A percentile compares a stretch with the other conserved stretches of the same genome.
These are phyloP conservation scores for Trisateles emortualis DNA, from an alignment of 2,888 invertebrate genomes.

Conservation along the genomic window DNA sequence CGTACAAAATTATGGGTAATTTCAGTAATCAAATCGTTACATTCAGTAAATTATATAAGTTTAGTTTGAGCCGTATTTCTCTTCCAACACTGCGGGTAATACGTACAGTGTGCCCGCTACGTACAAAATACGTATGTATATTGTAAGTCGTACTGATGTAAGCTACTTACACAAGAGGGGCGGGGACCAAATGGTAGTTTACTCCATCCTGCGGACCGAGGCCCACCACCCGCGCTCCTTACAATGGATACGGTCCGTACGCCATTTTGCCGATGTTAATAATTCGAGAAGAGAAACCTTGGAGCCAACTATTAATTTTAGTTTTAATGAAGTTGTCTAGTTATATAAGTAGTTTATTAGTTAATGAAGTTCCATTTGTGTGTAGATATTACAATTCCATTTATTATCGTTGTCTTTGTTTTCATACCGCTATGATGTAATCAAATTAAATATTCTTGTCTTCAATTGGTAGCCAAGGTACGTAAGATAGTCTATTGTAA, in stretches of 20 bases:
- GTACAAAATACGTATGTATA: conserved; percentile 2
- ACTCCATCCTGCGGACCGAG: conserved; percentile 12
- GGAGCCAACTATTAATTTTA: conserved; percentile 1
- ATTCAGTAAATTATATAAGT: neutral
- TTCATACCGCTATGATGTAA: neutral
- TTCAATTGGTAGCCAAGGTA: neutral
- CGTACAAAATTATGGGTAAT: neutral
- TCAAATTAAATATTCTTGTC: neutral
- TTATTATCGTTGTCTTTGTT: neutral
- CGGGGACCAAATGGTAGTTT: conserved; percentile 12
- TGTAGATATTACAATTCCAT: too few relatives aligned
- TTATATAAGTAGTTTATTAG: conserved; percentile 15
- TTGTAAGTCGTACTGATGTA: conserved; percentile 12
- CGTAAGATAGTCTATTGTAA: neutral
- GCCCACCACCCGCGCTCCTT: neutral
- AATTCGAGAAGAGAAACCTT: conserved; percentile 14
- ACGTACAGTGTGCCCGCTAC: conserved; percentile 1
- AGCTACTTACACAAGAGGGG: conserved; percentile 27
- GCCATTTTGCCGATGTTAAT: conserved; percentile 16
- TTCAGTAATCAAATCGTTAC: conserved; percentile 4
- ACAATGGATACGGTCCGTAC: conserved; percentile 12
- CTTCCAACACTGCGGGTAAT: neutral
- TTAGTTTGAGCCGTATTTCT: neutral
- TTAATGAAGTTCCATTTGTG: conserved; percentile 6
- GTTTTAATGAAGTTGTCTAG: conserved; percentile 1